Percentiles rank a stretch among this genome's conserved stretches.
Evolutionary conservation across 2,888 invertebrate species (phyloP).

Genomic region (Heliconius hortense): DNA sequence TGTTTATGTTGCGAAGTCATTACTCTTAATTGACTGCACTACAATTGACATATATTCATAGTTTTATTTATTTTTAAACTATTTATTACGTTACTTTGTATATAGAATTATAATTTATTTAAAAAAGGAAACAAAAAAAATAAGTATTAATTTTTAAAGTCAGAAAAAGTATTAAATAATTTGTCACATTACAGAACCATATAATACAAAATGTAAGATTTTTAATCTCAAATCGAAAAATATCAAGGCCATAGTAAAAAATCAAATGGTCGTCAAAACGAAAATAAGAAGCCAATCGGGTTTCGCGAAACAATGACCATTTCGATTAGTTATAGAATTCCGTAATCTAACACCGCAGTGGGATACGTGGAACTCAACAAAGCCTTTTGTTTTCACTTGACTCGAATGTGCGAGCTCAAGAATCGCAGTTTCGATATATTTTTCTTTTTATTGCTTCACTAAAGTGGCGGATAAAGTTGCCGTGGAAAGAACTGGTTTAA

Average conservation of each 20-base stretch:
- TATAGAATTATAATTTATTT: too few species aligned
- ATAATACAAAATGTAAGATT: not conserved
- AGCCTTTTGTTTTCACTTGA: slow-evolving; percentile 72
- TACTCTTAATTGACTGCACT: slow-evolving; percentile 54
- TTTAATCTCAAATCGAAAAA: slow-evolving; percentile 17
- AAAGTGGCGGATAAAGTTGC: slow-evolving; percentile 70
- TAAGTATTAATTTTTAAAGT: too few species aligned
- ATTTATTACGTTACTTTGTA: too few species aligned
- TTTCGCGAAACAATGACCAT: slow-evolving; percentile 65
- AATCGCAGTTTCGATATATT: slow-evolving; percentile 63
- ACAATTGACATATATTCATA: not conserved
- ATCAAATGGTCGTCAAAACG: slow-evolving; percentile 42
- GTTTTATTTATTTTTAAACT: not conserved
- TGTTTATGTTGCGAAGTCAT: slow-evolving; percentile 63
- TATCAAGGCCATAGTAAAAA: slow-evolving; percentile 33
- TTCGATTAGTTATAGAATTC: slow-evolving; percentile 73
- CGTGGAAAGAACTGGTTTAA: slow-evolving; percentile 65
- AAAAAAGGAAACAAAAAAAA: too few species aligned
- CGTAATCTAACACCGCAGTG: slow-evolving; percentile 67
- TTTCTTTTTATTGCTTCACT: slow-evolving; percentile 75
- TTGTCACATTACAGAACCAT: too few species aligned
- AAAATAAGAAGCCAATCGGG: slow-evolving; percentile 58
- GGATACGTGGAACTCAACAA: slow-evolving; percentile 79
- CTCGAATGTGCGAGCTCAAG: slow-evolving; percentile 47
- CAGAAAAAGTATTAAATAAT: too few species aligned